These are phyloP conservation scores for Lepilemur septentrionalis DNA, from an alignment of 2,797 vertebrate genomes.

Conservation along the genomic window DNA sequence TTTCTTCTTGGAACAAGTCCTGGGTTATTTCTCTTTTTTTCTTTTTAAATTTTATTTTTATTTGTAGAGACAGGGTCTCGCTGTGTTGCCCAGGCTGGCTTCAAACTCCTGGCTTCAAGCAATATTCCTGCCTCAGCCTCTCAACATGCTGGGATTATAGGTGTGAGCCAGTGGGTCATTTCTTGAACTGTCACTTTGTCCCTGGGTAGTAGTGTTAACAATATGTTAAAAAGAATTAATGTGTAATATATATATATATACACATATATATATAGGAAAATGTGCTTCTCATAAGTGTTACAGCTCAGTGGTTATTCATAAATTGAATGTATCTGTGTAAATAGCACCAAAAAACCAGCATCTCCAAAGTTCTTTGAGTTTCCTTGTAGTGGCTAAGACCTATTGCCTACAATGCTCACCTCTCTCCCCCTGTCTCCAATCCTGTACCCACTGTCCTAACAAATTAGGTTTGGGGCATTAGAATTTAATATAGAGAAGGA, in stretches of 20 bases:
- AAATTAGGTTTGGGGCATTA: neutral
- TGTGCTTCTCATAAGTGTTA: neutral
- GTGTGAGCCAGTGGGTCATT: neutral
- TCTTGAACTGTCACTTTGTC: neutral
- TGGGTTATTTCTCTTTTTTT: neutral
- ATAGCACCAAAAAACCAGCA: neutral
- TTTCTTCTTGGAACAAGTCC: slow-evolving; percentile 26
- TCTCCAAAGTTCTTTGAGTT: neutral
- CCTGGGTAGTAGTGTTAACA: neutral
- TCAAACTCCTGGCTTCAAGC: no score
- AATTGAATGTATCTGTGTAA: neutral
- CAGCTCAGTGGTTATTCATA: neutral
- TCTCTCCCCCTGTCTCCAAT: no score
- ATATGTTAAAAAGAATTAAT: neutral
- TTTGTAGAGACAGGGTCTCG: no score
- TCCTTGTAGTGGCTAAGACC: neutral
- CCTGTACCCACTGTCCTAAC: neutral
- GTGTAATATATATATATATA: neutral
- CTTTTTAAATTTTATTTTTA: no score
- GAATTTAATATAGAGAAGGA: neutral
- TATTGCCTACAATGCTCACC: no score
- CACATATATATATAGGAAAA: neutral
- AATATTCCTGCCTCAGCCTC: no score
- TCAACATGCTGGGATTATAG: no score
- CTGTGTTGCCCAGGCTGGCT: no score